Conservation (phyloP, 2,113 vertebrate species). For the Pluvianellus socialis region DNA sequence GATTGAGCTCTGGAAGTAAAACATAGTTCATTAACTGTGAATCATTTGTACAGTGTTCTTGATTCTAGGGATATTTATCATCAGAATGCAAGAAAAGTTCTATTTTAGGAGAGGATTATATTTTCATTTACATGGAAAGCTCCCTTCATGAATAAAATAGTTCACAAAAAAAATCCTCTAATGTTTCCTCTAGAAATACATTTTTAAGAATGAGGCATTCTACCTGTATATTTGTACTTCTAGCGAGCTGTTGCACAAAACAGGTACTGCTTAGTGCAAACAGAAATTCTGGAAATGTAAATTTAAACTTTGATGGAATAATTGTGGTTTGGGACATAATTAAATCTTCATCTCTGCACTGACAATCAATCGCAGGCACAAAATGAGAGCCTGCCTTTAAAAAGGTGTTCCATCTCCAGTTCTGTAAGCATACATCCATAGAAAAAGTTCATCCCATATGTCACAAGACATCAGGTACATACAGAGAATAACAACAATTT, state of each 20-base stretch:
- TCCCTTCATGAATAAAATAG: constrained; percentile 23
- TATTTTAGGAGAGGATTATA: constrained; percentile 46
- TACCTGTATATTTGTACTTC: background rate
- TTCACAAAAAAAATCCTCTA: background rate
- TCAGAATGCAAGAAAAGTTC: constrained; percentile 50
- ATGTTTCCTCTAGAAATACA: background rate
- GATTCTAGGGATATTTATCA: constrained; percentile 59
- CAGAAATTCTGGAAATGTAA: background rate
- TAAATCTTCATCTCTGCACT: background rate
- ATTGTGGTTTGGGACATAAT: background rate
- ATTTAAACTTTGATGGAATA: background rate
- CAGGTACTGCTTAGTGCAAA: background rate
- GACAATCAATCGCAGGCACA: background rate
- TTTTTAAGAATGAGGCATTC: background rate
- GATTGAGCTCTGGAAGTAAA: constrained; percentile 46
- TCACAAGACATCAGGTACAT: background rate
- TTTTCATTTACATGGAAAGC: constrained; percentile 64
- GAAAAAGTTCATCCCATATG: background rate
- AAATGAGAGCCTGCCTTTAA: background rate
- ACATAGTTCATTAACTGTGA: constrained; percentile 61
- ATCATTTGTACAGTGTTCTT: constrained; percentile 41
- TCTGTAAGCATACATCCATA: background rate
- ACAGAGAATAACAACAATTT: background rate
- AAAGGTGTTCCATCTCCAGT: background rate
- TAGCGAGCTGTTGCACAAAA: background rate